These are phyloP conservation scores for Sylvilagus floridanus DNA, from an alignment of 2,797 vertebrate genomes.

Conservation along the genomic window DNA sequence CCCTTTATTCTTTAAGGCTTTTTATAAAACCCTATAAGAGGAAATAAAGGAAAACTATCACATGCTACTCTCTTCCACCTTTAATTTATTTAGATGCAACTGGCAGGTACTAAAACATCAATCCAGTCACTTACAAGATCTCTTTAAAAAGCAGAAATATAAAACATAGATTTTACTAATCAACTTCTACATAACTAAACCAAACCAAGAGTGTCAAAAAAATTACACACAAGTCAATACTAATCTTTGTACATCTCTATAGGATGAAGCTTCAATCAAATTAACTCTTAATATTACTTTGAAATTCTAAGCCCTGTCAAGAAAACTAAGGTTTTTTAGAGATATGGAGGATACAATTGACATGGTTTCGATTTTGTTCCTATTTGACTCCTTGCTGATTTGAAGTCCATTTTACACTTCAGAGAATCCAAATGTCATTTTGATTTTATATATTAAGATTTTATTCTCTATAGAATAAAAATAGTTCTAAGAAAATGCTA, in stretches of 20 bases:
- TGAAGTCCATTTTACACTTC: slow-evolving; percentile 79
- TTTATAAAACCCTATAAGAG: slow-evolving; percentile 46
- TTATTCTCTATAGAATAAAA: slow-evolving; percentile 73
- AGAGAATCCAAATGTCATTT: slow-evolving; percentile 75
- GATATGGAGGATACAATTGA: slow-evolving; percentile 10
- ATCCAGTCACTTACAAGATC: slow-evolving; percentile 27
- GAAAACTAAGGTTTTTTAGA: slow-evolving; percentile 48
- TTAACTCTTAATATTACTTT: slow-evolving; percentile 54
- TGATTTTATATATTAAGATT: slow-evolving; percentile 77
- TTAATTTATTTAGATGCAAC: slow-evolving; percentile 56
- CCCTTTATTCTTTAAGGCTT: slow-evolving; percentile 1
- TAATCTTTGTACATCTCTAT: slow-evolving; percentile 27
- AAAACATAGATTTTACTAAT: slow-evolving; percentile 55
- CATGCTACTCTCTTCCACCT: not conserved
- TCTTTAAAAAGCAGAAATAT: slow-evolving; percentile 59
- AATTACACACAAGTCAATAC: slow-evolving; percentile 32
- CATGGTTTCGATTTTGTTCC: slow-evolving; percentile 67
- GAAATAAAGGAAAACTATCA: slow-evolving; percentile 48
- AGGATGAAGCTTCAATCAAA: slow-evolving; percentile 45
- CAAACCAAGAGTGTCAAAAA: slow-evolving; percentile 53
- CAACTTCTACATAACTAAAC: slow-evolving; percentile 50
- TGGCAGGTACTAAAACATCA: slow-evolving; percentile 59
- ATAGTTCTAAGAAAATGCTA: slow-evolving; percentile 52
- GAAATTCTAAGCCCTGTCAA: slow-evolving; percentile 65
- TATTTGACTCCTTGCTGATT: slow-evolving; percentile 72